Percentiles rank a stretch among this genome's conserved stretches.
phyloP scores from a whole-genome alignment of 2,888 invertebrate genomes.

The Tholera decimalis region DNA sequence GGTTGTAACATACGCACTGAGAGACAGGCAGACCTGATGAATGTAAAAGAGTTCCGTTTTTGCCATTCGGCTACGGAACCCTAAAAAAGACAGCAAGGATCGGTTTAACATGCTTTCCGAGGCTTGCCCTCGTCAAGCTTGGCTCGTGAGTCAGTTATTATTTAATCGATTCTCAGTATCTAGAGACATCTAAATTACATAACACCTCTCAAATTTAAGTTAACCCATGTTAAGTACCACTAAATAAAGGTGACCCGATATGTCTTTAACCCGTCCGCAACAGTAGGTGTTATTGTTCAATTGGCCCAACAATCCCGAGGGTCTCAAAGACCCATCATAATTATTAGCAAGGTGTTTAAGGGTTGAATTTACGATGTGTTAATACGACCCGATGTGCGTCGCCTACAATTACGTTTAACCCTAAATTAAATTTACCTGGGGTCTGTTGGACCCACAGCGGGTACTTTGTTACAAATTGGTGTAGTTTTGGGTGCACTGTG shows the following conservation, averaged over 20 bases:
- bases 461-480: constrained; percentile 64
- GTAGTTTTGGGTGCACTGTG: constrained; percentile 57
- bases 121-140: too few relatives aligned
- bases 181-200: constrained; percentile 7
- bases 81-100: too few relatives aligned
- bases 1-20: too few relatives aligned
- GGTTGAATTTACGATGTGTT: constrained; percentile 90
- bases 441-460: constrained; percentile 69
- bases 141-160: too few relatives aligned
- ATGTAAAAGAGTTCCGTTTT: too few relatives aligned
- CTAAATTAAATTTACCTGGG: constrained; percentile 89
- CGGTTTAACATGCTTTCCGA: too few relatives aligned
- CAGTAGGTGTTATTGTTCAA: constrained; percentile 81
- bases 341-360: constrained; percentile 89
- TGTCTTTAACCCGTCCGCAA: constrained; percentile 76
- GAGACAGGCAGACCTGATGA: too few relatives aligned
- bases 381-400: constrained; percentile 86
- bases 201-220: constrained; percentile 54
- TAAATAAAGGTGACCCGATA: constrained; percentile 78
- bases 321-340: constrained; percentile 83
- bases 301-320: constrained; percentile 81
- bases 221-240: constrained; percentile 73
- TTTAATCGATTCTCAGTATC: constrained; percentile 1
- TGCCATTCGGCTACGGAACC: too few relatives aligned
- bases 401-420: constrained; percentile 83